Base-by-base conservation (phyloP, 2,797 vertebrate genomes). In the Takifugu ocellatus region DNA sequence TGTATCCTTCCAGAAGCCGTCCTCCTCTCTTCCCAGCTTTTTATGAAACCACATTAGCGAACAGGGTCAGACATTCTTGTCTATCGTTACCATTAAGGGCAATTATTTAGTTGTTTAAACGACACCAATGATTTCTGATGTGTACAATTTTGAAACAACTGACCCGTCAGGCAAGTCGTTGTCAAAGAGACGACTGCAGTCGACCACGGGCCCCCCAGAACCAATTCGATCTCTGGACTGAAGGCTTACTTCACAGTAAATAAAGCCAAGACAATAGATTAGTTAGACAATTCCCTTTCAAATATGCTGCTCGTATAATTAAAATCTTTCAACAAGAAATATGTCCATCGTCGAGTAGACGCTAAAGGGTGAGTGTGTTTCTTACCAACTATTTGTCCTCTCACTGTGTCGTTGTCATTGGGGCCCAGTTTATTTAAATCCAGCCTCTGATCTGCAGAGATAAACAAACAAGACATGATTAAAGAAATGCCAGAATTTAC, bases 321-420 rank as follows among this genome's bases (percentile, higher is more conserved):
- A 26, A 15, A 29, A 29, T 29, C 27, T 29, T 29, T 29, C 27
- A 29, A 29, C 27, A 39, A 39, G 12, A 14, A 14, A 21, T 46
- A 39, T 14, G 16, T 2, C 43, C 42, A 2, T 15, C 15, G n/a
- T 5, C 3, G 17, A 45, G 2, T n/a, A 17, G 17, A 17, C 44
- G 21, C 21, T 5, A 48, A 27, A 27, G 3, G 6, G 56, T 57
- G 49, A 4, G n/a, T 60, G 45, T 39, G 11, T 44, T 69, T 87
- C 94, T 94, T 91, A 98, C 96, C 95, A 56, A 98, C 95, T 87
- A 97, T 97, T 84, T 98, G 96, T 72, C 96, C 96, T 91, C 95
- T 93, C 81, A 98, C 94, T 68, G 94, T 96, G 75, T 98, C 96
- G 10, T 96, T 98, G 88, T 97, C 95, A 77, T 95, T 97, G 76